Evolutionary conservation across 2,797 vertebrate genomes (phyloP).

Genomic region (Acestrorhynchus altus): DNA sequence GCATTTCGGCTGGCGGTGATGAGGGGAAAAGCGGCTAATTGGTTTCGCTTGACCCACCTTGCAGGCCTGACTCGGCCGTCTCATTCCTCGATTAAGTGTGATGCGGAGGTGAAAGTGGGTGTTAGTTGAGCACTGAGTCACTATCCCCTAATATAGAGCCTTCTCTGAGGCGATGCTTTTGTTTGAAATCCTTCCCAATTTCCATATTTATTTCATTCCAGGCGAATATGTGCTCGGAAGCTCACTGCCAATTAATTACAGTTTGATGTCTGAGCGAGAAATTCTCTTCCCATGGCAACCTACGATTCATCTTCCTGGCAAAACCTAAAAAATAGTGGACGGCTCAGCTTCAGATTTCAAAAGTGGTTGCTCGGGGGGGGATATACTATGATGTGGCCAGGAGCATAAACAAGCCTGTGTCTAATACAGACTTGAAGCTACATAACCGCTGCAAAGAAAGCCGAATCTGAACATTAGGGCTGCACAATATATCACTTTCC

Average conservation of each 20-base stretch:
- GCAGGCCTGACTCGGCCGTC: background rate
- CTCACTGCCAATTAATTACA: conserved; percentile 35
- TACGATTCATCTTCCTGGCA: conserved; percentile 19
- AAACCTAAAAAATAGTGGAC: conserved; percentile 6
- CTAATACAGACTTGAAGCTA: background rate
- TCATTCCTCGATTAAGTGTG: background rate
- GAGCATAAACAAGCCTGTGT: background rate
- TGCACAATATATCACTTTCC: background rate
- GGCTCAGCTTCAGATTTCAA: background rate
- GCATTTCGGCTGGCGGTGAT: background rate
- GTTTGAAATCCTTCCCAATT: conserved; percentile 12
- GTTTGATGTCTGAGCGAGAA: conserved; percentile 22
- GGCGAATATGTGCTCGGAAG: background rate
- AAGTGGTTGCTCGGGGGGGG: background rate
- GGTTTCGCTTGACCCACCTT: background rate
- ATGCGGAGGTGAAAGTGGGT: conserved; percentile 18
- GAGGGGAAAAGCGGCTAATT: conserved; percentile 6
- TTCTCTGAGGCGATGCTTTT: background rate
- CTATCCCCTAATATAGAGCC: conserved; percentile 18
- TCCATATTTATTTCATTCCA: conserved; percentile 24
- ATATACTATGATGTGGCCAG: background rate
- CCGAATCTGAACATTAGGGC: background rate
- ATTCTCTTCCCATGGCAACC: conserved; percentile 43
- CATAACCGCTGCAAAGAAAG: background rate
- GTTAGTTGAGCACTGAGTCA: conserved; percentile 2